These are phyloP conservation scores for Macropus fuliginosus DNA, from an alignment of 2,797 vertebrate genomes.

Conservation along the genomic window DNA sequence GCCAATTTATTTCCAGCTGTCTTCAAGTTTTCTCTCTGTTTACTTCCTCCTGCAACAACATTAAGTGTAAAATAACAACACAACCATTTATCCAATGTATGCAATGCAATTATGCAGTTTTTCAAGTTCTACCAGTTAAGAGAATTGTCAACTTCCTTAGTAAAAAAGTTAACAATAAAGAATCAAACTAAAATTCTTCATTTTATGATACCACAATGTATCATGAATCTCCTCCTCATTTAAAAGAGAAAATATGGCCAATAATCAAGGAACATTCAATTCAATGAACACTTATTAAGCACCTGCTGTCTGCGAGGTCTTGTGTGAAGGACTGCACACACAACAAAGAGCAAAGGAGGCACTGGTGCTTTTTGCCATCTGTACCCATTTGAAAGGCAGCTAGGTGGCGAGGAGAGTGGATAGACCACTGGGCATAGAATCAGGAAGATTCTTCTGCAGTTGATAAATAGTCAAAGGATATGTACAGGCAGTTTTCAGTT, in stretches of 20 bases:
- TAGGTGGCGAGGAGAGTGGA: not conserved
- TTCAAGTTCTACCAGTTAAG: not conserved
- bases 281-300: not conserved
- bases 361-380: not conserved
- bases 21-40: conserved; percentile 80
- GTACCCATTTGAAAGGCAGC: not conserved
- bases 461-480: not conserved
- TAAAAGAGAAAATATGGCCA: not conserved
- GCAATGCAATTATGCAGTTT: not conserved
- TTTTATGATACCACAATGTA: not conserved
- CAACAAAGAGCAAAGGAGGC: not conserved
- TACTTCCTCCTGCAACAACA: conserved; percentile 78
- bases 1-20: conserved; percentile 76
- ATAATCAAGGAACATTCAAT: not conserved
- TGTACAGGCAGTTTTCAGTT: not conserved
- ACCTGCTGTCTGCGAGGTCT: not conserved
- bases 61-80: conserved; percentile 34
- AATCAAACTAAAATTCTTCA: not conserved
- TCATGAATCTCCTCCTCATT: not conserved
- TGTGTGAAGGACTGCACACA: not conserved
- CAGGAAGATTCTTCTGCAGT: not conserved
- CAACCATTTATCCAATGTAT: not conserved
- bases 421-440: not conserved
- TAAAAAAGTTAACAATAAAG: not conserved
- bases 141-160: not conserved